Conservation (phyloP, 2,888 invertebrate species). For the Polyommatus iphigenia region DNA sequence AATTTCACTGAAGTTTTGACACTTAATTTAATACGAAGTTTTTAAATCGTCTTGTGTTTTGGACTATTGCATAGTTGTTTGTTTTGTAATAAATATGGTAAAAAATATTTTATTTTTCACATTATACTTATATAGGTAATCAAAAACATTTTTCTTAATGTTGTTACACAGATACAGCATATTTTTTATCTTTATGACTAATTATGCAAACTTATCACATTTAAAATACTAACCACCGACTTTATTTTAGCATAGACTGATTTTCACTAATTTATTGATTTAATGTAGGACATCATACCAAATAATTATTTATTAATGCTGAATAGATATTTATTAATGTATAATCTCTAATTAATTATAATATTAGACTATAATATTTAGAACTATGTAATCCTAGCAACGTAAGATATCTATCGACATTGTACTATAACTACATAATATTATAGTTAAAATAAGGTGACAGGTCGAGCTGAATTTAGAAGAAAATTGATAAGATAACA, state of each 20-base stretch:
- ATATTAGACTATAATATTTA: conserved; percentile 39
- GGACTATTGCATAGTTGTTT: too few species aligned
- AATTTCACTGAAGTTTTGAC: too few species aligned
- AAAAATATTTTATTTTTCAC: neutral
- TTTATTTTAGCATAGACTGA: conserved; percentile 65
- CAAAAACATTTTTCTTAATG: neutral
- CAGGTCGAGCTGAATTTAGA: neutral
- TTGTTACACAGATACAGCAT: neutral
- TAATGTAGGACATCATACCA: conserved; percentile 67
- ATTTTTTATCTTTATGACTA: neutral
- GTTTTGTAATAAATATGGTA: too few species aligned
- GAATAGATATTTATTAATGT: neutral
- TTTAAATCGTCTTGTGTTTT: too few species aligned
- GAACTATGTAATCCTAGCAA: neutral
- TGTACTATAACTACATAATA: neutral
- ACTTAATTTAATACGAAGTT: too few species aligned
- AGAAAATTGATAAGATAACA: neutral
- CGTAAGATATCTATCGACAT: neutral
- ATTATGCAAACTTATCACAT: neutral
- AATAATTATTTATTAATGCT: conserved; percentile 48
- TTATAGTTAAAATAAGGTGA: neutral
- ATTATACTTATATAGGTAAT: too few species aligned
- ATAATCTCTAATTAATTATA: neutral
- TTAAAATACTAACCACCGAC: conserved; percentile 66
- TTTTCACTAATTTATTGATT: conserved; percentile 63